phyloP scores from a whole-genome alignment of 1,140 invertebrate genomes.

The Hetaerina americana region DNA sequence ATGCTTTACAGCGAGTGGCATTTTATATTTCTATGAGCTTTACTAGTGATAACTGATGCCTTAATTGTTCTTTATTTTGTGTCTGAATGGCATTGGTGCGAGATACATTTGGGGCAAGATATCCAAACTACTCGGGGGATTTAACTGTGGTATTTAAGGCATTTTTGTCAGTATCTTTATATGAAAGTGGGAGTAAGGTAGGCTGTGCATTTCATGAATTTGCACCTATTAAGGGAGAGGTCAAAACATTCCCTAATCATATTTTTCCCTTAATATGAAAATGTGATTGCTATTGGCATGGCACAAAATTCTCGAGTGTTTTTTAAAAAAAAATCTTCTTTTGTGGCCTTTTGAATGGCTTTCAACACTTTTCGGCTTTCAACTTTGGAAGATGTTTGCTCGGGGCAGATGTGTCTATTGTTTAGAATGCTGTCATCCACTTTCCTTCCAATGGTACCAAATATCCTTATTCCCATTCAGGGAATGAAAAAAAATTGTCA shows the following conservation, averaged over 20 bases:
- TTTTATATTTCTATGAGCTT: conserved; percentile 1
- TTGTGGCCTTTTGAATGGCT: background rate
- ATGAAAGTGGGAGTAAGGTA: background rate
- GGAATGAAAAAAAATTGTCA: too few relatives aligned
- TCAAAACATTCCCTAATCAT: background rate
- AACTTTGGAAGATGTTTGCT: background rate
- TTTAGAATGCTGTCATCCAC: background rate
- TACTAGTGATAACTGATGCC: background rate
- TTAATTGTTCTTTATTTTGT: background rate
- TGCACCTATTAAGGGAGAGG: background rate
- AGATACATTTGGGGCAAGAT: background rate
- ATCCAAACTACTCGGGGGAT: background rate
- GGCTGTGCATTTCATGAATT: background rate
- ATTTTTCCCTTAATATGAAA: background rate
- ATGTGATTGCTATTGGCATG: background rate
- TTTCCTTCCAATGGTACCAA: background rate
- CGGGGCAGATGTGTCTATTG: background rate
- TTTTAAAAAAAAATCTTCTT: background rate
- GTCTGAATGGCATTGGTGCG: background rate
- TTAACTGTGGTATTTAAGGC: background rate
- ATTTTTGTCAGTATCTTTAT: background rate
- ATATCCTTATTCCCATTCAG: background rate
- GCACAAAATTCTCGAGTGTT: background rate
- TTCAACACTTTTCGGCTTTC: background rate
- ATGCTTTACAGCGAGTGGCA: background rate